Base-by-base conservation (phyloP, 2,113 vertebrate genomes). In the human (Homo sapiens) region DNA sequence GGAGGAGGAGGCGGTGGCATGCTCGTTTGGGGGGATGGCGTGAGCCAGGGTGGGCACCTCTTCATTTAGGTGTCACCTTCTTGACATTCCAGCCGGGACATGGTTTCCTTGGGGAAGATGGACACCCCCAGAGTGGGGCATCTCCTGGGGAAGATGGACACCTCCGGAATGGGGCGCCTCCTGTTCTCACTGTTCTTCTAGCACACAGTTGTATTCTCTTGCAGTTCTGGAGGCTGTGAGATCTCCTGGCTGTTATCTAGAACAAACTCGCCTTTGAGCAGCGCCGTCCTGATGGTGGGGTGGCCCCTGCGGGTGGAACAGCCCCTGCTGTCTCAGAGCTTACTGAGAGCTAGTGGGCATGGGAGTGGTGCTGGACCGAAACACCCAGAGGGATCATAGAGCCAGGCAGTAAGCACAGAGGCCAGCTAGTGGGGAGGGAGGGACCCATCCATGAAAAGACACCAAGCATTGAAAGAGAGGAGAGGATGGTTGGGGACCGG, bases 301-400 rank as follows among this genome's bases (percentile, higher is more conserved):
- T 1, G 43, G 22, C 25, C 25, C 8, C 23, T 38, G 14, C 55
- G 0, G 7, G 13, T 76, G 66, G 57, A 3, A 35, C 23, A 18
- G 73, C 16, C n/a, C n/a, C 27, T 18, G 43, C 78, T 72, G 12
- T 64, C 80, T 59, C 0, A 22, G 80, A 6, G 32, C 27, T 1
- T 2, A 18, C 35, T 1, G 1, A 18, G 40, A 57, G 43, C 20
- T 20, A 35, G 1, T 61, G 7, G 25, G 27, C 45, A 7, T 48
- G 32, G 9, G 13, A 38, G 30, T 0, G 2, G 25, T 30, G 89
- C 81, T 0, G 23, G 50, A 1, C 6, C 27, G 1, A 6, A 18
- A 0, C 1, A 1, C 61, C 59, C 25, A 0, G 59, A 2, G 0
- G 0, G 68, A 6, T 20, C 0, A 7, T 12, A 18, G 3, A 38